Evolutionary conservation across 2,113 vertebrate species (phyloP).

Genomic region (Corythaeola cristata): DNA sequence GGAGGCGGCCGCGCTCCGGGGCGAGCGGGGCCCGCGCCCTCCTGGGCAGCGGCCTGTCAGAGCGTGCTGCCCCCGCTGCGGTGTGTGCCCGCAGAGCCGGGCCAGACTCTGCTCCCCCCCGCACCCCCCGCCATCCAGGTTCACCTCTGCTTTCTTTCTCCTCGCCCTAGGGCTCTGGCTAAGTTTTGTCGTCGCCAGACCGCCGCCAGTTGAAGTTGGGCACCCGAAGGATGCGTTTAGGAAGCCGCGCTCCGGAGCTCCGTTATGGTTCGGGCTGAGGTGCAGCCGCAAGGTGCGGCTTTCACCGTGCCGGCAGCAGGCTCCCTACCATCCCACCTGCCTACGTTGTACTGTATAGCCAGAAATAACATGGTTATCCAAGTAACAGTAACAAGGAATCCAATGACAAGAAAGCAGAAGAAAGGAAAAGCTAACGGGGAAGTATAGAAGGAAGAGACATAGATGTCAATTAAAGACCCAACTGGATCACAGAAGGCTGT

Average conservation of each 20-base stretch:
- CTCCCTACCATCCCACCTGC: not conserved
- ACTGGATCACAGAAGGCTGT: not conserved
- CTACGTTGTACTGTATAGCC: fast-evolving
- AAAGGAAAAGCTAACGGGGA: not conserved
- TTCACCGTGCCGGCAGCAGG: not conserved
- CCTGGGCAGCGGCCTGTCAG: not conserved
- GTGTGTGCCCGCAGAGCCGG: too few species aligned
- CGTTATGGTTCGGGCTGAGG: fast-evolving
- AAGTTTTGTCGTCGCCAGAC: fast-evolving
- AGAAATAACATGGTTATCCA: fast-evolving
- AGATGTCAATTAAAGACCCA: not conserved
- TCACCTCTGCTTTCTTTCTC: too few species aligned
- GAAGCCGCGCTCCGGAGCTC: fast-evolving
- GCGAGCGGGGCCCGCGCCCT: not conserved
- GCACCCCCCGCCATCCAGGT: not conserved
- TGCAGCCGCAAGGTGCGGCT: not conserved
- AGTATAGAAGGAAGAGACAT: too few species aligned
- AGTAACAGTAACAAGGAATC: not conserved
- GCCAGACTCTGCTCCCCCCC: not conserved
- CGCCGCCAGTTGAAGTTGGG: not conserved
- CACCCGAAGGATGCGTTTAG: fast-evolving
- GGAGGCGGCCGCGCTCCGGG: not conserved
- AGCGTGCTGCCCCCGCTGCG: not conserved
- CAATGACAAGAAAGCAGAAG: not conserved
- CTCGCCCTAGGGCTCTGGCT: too few species aligned